Evolutionary conservation across 2,113 vertebrate genomes (phyloP).

Genomic region (Planiliza haematocheilus): DNA sequence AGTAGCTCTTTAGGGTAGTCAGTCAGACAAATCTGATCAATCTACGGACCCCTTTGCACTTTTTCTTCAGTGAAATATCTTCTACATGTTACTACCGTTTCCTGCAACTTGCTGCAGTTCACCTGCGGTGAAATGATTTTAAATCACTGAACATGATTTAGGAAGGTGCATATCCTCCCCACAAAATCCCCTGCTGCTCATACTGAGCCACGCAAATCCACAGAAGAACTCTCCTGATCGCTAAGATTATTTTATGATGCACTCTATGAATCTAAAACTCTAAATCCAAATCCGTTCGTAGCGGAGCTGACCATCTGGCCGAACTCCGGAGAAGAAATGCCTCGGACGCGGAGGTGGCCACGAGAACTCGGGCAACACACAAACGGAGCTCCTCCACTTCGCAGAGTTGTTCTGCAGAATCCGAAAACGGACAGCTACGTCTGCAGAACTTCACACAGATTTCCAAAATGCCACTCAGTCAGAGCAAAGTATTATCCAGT

Average conservation of each 20-base stretch:
- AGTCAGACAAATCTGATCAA: neutral
- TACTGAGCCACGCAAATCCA: neutral
- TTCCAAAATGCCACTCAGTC: neutral
- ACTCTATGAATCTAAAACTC: neutral
- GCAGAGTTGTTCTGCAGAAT: neutral
- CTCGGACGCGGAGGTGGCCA: neutral
- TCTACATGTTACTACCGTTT: slow-evolving; percentile 5
- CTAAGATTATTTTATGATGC: neutral
- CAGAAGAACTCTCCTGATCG: neutral
- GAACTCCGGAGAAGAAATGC: neutral
- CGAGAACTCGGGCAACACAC: slow-evolving; percentile 5
- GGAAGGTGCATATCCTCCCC: neutral
- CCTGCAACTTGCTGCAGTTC: neutral
- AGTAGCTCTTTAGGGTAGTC: slow-evolving; percentile 1
- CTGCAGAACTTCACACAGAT: neutral
- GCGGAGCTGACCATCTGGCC: slow-evolving; percentile 2
- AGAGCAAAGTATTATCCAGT: neutral
- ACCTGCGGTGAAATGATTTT: slow-evolving; percentile 11
- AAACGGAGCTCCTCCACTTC: neutral
- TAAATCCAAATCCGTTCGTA: neutral
- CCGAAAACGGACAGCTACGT: neutral
- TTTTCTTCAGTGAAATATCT: slow-evolving; percentile 2
- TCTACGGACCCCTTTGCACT: neutral
- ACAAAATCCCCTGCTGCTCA: neutral
- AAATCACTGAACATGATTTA: slow-evolving; percentile 6